A percentile compares a stretch with the other conserved stretches of the same genome.
Evolutionary conservation across 2,113 vertebrate genomes (phyloP).

Genomic region (Piprites chloris): DNA sequence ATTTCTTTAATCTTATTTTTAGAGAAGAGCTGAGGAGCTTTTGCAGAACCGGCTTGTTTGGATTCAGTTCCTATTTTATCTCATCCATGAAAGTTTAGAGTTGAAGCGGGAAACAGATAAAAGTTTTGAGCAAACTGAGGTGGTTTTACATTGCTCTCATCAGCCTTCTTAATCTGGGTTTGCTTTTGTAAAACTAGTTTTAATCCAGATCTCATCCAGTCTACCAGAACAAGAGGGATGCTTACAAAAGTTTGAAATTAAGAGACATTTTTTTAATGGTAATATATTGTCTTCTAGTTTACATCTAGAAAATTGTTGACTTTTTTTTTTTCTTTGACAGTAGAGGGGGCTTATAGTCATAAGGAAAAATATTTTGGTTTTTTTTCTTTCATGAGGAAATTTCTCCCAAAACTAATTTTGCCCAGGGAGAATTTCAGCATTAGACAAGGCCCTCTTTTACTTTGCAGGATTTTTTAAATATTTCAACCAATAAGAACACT

Average conservation of each 20-base stretch:
- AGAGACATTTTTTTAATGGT: not conserved
- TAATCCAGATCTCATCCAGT: not conserved
- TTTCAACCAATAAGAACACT: not conserved
- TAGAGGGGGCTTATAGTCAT: not conserved
- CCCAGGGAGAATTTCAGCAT: not conserved
- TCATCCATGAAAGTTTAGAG: constrained; percentile 36
- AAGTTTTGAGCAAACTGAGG: constrained; percentile 56
- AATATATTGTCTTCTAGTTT: not conserved
- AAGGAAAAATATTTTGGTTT: not conserved
- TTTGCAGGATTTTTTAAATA: not conserved
- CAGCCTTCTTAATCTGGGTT: constrained; percentile 35
- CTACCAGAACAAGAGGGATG: not conserved
- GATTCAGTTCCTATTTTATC: constrained; percentile 62
- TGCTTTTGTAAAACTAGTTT: constrained; percentile 32
- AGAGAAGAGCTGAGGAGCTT: constrained; percentile 51
- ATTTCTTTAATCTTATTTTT: constrained; percentile 71
- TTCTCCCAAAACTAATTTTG: not conserved
- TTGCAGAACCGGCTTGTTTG: constrained; percentile 57
- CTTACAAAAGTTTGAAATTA: not conserved
- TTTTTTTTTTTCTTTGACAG: not conserved
- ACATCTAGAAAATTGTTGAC: not conserved
- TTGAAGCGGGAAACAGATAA: constrained; percentile 47
- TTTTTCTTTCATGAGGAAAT: not conserved
- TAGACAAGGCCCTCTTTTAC: not conserved
- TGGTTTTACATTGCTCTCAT: constrained; percentile 51